Conservation (phyloP, 2,113 vertebrate genomes). For the Dipodomys ordii region DNA sequence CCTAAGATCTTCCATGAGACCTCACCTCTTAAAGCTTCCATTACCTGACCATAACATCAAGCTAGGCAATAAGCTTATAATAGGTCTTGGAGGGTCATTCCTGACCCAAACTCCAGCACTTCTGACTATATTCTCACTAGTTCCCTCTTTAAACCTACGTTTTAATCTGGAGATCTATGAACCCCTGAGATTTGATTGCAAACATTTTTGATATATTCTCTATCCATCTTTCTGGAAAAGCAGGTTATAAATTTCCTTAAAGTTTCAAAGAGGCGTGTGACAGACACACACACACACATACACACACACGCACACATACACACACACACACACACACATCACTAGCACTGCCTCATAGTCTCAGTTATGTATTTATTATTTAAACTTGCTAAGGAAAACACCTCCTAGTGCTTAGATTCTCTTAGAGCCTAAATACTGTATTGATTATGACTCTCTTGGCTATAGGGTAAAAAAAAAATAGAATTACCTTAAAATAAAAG, state of each 20-base stretch:
- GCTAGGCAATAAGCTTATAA: background rate
- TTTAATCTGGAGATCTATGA: background rate
- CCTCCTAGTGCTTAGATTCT: background rate
- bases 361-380: conserved; percentile 29
- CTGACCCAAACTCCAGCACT: background rate
- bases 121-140: background rate
- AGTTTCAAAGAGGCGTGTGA: conserved; percentile 12
- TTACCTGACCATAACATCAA: background rate
- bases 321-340: too few relatives aligned
- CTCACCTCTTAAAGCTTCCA: background rate
- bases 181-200: background rate
- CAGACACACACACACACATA: too few relatives aligned
- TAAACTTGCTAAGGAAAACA: conserved; percentile 26
- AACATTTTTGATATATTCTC: background rate
- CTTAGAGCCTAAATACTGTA: conserved; percentile 3
- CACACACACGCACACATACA: too few relatives aligned
- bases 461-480: background rate
- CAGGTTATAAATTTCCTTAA: background rate
- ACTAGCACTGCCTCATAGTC: background rate
- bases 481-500: conserved; percentile 17
- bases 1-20: too few relatives aligned
- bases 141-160: background rate
- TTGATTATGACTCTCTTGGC: conserved; percentile 15
- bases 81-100: background rate
- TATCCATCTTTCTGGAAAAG: background rate